Percentiles rank a stretch among this genome's conserved stretches.
phyloP scores from a whole-genome alignment of 1,140 invertebrate genomes.

The Trissolcus basalis region DNA sequence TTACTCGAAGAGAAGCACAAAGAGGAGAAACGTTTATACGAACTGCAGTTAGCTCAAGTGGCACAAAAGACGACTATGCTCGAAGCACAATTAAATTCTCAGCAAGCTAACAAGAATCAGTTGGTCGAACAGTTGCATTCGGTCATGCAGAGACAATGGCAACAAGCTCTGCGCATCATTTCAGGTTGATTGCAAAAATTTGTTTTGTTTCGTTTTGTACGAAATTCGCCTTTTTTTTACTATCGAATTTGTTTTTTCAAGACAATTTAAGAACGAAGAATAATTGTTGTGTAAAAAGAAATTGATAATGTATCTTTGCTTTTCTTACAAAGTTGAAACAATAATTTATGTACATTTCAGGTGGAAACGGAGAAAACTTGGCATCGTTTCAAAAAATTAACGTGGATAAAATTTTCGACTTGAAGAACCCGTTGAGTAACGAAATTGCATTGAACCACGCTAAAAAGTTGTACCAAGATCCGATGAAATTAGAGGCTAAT shows the following conservation, averaged over 20 bases:
- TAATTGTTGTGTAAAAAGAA: too few species aligned
- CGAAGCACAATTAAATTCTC: constrained; percentile 78
- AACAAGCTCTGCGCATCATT: constrained; percentile 84
- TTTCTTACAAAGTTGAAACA: too few species aligned
- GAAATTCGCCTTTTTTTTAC: too few species aligned
- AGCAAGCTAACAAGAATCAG: constrained; percentile 78
- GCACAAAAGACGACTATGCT: constrained; percentile 80
- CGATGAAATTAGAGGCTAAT: constrained; percentile 58
- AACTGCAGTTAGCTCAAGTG: constrained; percentile 81
- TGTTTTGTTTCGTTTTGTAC: too few species aligned
- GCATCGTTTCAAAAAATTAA: constrained; percentile 64
- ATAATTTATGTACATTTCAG: too few species aligned
- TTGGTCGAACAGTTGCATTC: constrained; percentile 84
- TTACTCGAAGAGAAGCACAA: constrained; percentile 86
- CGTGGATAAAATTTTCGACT: constrained; percentile 67
- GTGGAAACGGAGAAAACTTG: constrained; percentile 66
- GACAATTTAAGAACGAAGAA: too few species aligned
- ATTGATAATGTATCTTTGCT: too few species aligned
- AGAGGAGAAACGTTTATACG: constrained; percentile 83
- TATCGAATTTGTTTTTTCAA: too few species aligned
- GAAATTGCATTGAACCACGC: constrained; percentile 62
- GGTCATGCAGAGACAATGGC: constrained; percentile 88
- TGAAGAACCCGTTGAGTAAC: constrained; percentile 59
- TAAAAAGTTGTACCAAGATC: constrained; percentile 58
- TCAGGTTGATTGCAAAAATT: constrained; percentile 75